Evolutionary conservation across 2,797 vertebrate genomes (phyloP).

Genomic region (Clangula hyemalis): DNA sequence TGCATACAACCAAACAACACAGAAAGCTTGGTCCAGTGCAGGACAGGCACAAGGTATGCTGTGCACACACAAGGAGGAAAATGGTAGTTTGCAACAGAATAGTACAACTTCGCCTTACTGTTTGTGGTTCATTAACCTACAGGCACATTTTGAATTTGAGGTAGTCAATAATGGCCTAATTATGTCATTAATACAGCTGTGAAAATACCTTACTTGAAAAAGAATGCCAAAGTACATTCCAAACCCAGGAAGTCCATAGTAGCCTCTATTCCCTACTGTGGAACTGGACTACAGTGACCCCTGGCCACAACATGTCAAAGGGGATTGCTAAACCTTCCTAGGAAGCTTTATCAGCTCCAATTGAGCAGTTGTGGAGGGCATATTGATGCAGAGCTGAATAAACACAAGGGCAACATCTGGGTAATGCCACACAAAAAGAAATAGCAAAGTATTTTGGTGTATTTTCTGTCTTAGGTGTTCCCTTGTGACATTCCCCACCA

Average conservation of each 20-base stretch:
- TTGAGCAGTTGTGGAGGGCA: neutral
- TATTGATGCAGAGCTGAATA: neutral
- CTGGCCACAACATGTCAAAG: neutral
- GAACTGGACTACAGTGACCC: neutral
- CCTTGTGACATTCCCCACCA: neutral
- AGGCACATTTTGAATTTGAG: neutral
- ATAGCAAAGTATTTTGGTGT: neutral
- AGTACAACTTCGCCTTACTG: accelerated
- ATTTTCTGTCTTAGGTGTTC: neutral
- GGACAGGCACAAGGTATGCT: neutral
- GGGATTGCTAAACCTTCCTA: neutral
- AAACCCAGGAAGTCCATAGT: neutral
- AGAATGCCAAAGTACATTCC: neutral
- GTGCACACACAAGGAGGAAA: neutral
- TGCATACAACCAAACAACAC: neutral
- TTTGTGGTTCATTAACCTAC: neutral
- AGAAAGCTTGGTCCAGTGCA: accelerated
- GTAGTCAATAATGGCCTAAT: neutral
- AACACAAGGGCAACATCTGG: neutral
- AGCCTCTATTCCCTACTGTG: neutral
- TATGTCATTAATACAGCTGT: neutral
- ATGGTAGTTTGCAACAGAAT: neutral
- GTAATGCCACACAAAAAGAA: neutral
- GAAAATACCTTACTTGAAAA: neutral
- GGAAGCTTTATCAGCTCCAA: neutral